These are phyloP conservation scores for Diarsia rubi DNA, from an alignment of 2,888 invertebrate species.

Conservation along the genomic window DNA sequence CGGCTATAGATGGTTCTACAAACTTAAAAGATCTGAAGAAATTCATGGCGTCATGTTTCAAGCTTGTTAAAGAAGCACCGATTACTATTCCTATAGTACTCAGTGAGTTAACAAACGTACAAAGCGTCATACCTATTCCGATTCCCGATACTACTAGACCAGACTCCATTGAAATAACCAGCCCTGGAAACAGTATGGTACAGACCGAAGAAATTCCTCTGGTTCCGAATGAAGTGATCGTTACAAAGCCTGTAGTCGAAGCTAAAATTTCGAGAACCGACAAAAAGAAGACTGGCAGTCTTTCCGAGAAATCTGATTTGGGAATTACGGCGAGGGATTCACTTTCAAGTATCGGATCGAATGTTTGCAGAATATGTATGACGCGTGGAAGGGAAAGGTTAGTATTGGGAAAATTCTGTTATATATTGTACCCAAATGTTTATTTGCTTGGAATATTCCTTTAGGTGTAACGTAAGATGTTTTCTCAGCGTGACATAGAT, in stretches of 20 bases:
- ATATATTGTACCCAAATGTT: conserved; percentile 49
- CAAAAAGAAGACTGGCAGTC: conserved; percentile 81
- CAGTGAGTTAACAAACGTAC: conserved; percentile 73
- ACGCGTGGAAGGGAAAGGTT: conserved; percentile 87
- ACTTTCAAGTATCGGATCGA: conserved; percentile 90
- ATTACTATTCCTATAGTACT: conserved; percentile 59
- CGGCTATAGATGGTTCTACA: conserved; percentile 71
- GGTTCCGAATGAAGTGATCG: conserved; percentile 77
- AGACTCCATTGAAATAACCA: conserved; percentile 69
- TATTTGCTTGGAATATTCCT: conserved; percentile 62
- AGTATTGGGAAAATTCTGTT: conserved; percentile 43
- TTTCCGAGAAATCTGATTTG: conserved; percentile 82
- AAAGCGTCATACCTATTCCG: conserved; percentile 64
- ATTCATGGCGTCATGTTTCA: conserved; percentile 85
- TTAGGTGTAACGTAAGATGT: conserved; percentile 56
- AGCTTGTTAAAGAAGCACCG: conserved; percentile 75
- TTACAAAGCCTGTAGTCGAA: conserved; percentile 72
- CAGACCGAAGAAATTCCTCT: conserved; percentile 69
- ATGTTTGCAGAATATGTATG: conserved; percentile 93
- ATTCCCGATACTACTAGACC: conserved; percentile 45
- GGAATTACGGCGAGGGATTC: conserved; percentile 82
- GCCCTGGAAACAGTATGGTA: conserved; percentile 70
- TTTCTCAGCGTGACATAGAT: conserved; percentile 31
- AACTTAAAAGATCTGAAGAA: conserved; percentile 82
- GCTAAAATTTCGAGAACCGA: conserved; percentile 76